These are phyloP conservation scores for Pteruthius melanotis DNA, from an alignment of 2,113 vertebrate genomes.

Conservation along the genomic window DNA sequence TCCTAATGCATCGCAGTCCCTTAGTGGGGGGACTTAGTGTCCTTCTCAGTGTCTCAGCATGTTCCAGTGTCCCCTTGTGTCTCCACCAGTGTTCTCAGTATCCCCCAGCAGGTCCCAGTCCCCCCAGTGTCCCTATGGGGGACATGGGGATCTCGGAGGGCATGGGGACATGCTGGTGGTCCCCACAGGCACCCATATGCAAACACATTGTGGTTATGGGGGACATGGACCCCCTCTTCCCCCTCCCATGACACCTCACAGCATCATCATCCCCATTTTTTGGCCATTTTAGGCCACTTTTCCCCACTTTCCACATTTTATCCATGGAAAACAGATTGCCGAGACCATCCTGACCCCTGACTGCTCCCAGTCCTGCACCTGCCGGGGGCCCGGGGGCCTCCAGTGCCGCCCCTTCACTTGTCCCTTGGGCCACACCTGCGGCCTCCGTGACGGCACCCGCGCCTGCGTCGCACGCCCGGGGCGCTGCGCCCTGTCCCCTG, in stretches of 20 bases:
- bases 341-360: background rate
- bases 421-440: background rate
- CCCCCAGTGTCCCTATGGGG: background rate
- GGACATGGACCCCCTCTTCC: background rate
- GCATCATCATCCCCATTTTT: background rate
- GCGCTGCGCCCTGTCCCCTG: background rate
- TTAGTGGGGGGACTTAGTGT: background rate
- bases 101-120: background rate
- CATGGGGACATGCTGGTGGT: background rate
- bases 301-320: background rate
- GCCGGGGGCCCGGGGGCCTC: background rate
- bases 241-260: background rate
- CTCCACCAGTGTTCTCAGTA: background rate
- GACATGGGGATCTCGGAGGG: background rate
- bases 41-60: background rate
- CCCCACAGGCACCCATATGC: no score
- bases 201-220: no score
- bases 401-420: background rate
- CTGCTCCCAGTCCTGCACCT: background rate
- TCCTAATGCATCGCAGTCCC: background rate
- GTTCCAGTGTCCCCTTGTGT: background rate
- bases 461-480: background rate
- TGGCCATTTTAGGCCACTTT: background rate
- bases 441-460: fast-evolving
- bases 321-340: background rate